Evolutionary conservation across 92 coral and sea anemone species (phyloP).

Genomic region (Desmophyllum pertusum): DNA sequence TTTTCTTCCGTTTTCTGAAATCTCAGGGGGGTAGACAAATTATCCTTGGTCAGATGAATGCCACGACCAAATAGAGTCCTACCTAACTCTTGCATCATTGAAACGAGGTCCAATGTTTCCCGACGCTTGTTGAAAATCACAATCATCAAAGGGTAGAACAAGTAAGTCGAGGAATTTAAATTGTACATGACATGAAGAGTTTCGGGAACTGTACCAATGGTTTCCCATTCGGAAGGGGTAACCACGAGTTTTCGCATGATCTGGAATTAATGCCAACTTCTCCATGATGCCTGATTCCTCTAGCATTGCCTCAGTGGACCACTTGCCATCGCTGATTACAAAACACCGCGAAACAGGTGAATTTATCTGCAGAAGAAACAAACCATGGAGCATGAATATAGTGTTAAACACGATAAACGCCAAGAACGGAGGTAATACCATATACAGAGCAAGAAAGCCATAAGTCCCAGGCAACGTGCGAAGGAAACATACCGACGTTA

Average conservation of each 20-base stretch:
- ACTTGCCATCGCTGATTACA: neutral
- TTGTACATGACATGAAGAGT: neutral
- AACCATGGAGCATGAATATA: neutral
- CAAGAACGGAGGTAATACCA: neutral
- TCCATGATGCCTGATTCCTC: neutral
- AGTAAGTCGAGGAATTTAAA: rapidly evolving
- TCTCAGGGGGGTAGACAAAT: too few species aligned
- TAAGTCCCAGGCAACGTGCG: too few species aligned
- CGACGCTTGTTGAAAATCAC: conserved; percentile 10
- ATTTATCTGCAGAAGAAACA: neutral
- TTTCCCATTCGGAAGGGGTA: neutral
- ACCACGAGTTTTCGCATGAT: neutral
- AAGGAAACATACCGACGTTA: too few species aligned
- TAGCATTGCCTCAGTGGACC: neutral
- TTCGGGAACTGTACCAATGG: neutral
- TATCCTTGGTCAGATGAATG: too few species aligned
- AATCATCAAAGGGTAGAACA: neutral
- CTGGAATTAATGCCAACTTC: neutral
- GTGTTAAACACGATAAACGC: neutral
- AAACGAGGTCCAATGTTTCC: too few species aligned
- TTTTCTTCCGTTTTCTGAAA: too few species aligned
- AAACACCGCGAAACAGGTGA: neutral
- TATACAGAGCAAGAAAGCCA: neutral
- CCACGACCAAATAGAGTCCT: too few species aligned
- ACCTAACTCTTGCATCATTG: neutral